Evolutionary conservation across 2,797 vertebrate species (phyloP).

Genomic region (Tinamus major): DNA sequence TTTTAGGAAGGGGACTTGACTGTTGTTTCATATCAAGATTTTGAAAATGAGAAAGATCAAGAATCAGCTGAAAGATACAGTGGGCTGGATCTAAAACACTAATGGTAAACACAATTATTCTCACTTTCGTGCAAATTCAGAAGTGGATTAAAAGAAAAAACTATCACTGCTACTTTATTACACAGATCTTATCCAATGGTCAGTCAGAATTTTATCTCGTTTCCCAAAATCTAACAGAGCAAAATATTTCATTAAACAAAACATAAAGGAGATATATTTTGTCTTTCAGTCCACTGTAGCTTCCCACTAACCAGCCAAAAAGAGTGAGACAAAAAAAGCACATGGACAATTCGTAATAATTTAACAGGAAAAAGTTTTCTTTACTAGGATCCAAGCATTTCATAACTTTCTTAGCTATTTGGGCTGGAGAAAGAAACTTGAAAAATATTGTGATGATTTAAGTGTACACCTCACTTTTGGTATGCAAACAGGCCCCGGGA

Average conservation of each 20-base stretch:
- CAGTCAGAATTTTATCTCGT: neutral
- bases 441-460: slow-evolving; percentile 2
- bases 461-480: neutral
- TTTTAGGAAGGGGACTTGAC: neutral
- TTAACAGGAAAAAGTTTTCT: neutral
- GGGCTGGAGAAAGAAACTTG: neutral
- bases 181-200: neutral
- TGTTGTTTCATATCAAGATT: neutral
- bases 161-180: neutral
- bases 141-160: neutral
- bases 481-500: slow-evolving; percentile 14
- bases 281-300: neutral
- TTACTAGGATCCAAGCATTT: neutral
- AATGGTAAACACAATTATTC: neutral
- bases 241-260: neutral
- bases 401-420: neutral
- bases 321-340: neutral
- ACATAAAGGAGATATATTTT: neutral
- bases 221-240: neutral
- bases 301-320: neutral
- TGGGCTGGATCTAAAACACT: neutral
- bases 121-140: neutral
- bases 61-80: neutral
- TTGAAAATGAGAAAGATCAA: neutral
- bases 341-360: neutral